phyloP scores from a whole-genome alignment of 2,888 invertebrate species.

The Calameuta idolon region DNA sequence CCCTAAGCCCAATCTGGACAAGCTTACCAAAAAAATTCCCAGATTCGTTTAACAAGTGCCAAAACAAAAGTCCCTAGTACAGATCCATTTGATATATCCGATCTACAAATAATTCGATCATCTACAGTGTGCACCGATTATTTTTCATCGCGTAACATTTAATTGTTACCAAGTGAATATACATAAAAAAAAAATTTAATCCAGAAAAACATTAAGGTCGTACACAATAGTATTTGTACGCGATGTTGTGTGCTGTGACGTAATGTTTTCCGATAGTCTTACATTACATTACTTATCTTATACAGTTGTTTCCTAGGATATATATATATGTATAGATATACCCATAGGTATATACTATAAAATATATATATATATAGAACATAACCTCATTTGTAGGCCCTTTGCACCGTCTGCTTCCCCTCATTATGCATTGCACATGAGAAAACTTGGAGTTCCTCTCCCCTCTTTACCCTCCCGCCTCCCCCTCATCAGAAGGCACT shows the following conservation, averaged over 20 bases:
- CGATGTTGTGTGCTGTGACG: background rate
- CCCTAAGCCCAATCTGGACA: background rate
- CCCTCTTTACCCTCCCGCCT: slow-evolving; percentile 46
- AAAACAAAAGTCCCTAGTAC: background rate
- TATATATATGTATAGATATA: slow-evolving; percentile 16
- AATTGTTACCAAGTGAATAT: background rate
- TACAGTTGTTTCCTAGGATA: slow-evolving; percentile 19
- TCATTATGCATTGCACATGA: slow-evolving; percentile 68
- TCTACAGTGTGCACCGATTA: too few relatives aligned
- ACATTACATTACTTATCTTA: too few relatives aligned
- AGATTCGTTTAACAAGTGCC: background rate
- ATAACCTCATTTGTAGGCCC: slow-evolving; percentile 61
- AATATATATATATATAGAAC: slow-evolving; percentile 5
- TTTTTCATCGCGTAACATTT: background rate
- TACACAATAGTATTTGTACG: background rate
- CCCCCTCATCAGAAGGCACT: slow-evolving; percentile 24
- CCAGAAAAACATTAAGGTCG: background rate
- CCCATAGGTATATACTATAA: background rate
- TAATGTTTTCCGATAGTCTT: background rate
- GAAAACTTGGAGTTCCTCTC: slow-evolving; percentile 61
- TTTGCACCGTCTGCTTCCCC: slow-evolving; percentile 61
- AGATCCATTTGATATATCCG: too few relatives aligned
- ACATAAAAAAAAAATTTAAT: background rate
- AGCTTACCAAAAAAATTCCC: background rate
- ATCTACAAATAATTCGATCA: too few relatives aligned